These are phyloP conservation scores for Psephotus haematonotus DNA, from an alignment of 2,113 vertebrate species.

Conservation along the genomic window DNA sequence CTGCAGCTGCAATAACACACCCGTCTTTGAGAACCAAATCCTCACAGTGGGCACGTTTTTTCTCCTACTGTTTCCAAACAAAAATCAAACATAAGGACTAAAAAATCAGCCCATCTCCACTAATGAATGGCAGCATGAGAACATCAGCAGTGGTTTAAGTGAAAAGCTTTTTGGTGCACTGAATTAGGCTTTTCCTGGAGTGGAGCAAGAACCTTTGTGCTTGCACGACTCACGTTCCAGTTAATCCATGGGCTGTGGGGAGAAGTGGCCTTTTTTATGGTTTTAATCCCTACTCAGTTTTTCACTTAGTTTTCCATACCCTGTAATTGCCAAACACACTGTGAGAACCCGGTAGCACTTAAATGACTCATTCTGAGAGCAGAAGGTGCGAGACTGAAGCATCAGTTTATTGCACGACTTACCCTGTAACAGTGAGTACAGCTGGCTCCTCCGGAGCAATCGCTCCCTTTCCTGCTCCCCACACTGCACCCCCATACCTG, in stretches of 20 bases:
- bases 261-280: not conserved
- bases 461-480: not conserved
- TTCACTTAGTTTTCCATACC: not conserved
- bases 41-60: not conserved
- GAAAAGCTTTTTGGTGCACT: not conserved
- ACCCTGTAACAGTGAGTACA: not conserved
- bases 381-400: not conserved
- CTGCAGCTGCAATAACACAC: conserved; percentile 23
- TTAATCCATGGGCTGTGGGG: not conserved
- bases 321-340: not conserved
- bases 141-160: not conserved
- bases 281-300: not conserved
- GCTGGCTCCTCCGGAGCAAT: not conserved
- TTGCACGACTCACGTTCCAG: not conserved
- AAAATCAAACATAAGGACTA: not conserved
- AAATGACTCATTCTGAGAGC: not conserved
- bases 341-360: not conserved
- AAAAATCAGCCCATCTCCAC: not conserved
- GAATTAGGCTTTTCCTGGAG: not conserved
- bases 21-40: not conserved
- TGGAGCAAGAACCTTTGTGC: not conserved
- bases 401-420: not conserved
- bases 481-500: too few species aligned
- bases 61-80: conserved; percentile 37
- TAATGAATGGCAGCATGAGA: conserved; percentile 4